phyloP scores from a whole-genome alignment of 2,888 invertebrate species.

The Coenonympha glycerion region DNA sequence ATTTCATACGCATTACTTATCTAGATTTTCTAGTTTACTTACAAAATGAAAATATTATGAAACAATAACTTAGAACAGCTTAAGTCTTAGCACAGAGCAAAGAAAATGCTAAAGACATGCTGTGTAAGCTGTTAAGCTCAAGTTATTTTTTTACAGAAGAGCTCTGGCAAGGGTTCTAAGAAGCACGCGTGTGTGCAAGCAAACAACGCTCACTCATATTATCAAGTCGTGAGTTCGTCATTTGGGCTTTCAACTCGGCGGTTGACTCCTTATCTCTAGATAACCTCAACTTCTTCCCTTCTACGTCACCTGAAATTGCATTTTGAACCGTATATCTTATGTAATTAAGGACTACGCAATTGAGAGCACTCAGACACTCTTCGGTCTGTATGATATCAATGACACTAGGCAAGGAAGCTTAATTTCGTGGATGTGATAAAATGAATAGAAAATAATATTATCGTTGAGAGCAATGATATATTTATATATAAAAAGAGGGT shows the following conservation, averaged over 20 bases:
- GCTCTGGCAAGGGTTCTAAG: constrained; percentile 14
- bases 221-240: constrained; percentile 33
- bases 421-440: constrained; percentile 19
- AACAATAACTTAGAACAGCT: too few species aligned
- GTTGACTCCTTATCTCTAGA: constrained; percentile 58
- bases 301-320: constrained; percentile 28
- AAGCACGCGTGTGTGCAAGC: constrained; percentile 20
- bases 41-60: too few species aligned
- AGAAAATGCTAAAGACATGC: too few species aligned
- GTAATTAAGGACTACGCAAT: constrained; percentile 21
- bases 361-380: constrained; percentile 28
- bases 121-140: too few species aligned
- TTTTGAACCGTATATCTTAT: constrained; percentile 36
- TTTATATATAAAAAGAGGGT: too few species aligned
- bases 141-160: constrained; percentile 2
- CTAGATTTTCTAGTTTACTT: too few species aligned
- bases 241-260: constrained; percentile 52
- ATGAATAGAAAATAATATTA: constrained; percentile 1
- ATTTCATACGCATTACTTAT: too few species aligned
- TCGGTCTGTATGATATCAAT: constrained; percentile 27
- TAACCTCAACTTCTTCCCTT: constrained; percentile 69
- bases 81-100: too few species aligned
- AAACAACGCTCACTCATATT: constrained; percentile 25
- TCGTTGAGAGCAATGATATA: too few species aligned
- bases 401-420: constrained; percentile 23